Evolutionary conservation across 2,797 vertebrate species (phyloP), one percentile per base, ranked within the genome.

Genomic region (Choloepus didactylus): DNA sequence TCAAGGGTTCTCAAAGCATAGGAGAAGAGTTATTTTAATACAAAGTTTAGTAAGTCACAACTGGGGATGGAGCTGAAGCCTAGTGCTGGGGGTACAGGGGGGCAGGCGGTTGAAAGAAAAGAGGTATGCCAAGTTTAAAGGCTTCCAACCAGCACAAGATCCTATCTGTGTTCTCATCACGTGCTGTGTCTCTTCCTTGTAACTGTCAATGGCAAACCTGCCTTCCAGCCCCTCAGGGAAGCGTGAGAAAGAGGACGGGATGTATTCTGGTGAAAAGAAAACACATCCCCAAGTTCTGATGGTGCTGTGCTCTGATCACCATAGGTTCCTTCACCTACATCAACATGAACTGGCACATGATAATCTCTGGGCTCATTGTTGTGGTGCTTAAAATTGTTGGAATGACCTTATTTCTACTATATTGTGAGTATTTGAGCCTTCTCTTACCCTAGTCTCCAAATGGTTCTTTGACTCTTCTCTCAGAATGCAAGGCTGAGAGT

Each of bases 311-410:
- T 92, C 77, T 96, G 60, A 59, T 67, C 54, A 41, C 51, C 62
- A 73, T 79, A 96, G 97, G n/a, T 35, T 1, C 12, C 66, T 38
- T 35, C 72, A 72, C 31, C 51, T 25, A 73, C 38, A 75, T 66
- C 96, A 86, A 67, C 79, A 96, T 97, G 97, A 97, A 97, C 82
- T 94, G 97, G 96, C 94, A 96, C 38, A 60, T 93, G 96, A 70
- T 94, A 18, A 93, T 96, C 84, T 96, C 96, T 5, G 92, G 44
- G 9, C 18, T 96, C n/a, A 86, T 95, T 0, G 49, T 96, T n/a
- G 81, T 97, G 62, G n/a, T 87, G 15, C 62, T 97, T 59, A 97
- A 97, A 85, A 38, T 64, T 38, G 67, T 88, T 1, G 96, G 97
- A 56, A 90, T 92, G 85, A 97, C 95, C 38, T 60, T 97, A 3